These are phyloP conservation scores for Eidolon helvum DNA, from an alignment of 2,113 vertebrate genomes.

Conservation along the genomic window DNA sequence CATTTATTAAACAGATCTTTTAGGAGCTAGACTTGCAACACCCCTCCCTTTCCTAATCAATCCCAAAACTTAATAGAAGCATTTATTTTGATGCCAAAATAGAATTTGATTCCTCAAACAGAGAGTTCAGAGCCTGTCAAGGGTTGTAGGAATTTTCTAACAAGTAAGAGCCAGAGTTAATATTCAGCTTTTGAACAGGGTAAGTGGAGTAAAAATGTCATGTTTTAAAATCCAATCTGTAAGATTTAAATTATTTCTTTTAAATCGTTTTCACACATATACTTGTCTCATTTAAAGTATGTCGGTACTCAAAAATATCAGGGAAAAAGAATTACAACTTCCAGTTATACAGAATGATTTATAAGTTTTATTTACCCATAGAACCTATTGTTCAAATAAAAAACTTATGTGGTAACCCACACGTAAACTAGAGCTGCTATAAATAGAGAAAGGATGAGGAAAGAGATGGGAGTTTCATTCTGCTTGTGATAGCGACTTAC, in stretches of 20 bases:
- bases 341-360: background rate
- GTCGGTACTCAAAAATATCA: background rate
- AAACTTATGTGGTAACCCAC: background rate
- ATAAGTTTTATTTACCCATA: background rate
- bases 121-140: background rate
- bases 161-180: background rate
- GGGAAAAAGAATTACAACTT: conserved; percentile 1
- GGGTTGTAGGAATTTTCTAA: background rate
- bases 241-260: background rate
- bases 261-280: background rate
- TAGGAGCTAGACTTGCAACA: background rate
- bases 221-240: background rate
- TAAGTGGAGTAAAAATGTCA: background rate
- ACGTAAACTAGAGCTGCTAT: background rate
- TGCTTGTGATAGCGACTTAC: background rate
- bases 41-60: background rate
- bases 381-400: background rate
- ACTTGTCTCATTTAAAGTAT: background rate
- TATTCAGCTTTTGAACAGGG: background rate
- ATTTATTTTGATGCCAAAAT: background rate
- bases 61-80: background rate
- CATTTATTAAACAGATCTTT: background rate
- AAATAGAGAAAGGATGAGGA: background rate
- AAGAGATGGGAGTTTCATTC: background rate
- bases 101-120: background rate